A percentile compares a stretch with the other conserved stretches of the same genome.
Evolutionary conservation across 2,797 vertebrate species (phyloP).

Genomic region (Myotis myotis): DNA sequence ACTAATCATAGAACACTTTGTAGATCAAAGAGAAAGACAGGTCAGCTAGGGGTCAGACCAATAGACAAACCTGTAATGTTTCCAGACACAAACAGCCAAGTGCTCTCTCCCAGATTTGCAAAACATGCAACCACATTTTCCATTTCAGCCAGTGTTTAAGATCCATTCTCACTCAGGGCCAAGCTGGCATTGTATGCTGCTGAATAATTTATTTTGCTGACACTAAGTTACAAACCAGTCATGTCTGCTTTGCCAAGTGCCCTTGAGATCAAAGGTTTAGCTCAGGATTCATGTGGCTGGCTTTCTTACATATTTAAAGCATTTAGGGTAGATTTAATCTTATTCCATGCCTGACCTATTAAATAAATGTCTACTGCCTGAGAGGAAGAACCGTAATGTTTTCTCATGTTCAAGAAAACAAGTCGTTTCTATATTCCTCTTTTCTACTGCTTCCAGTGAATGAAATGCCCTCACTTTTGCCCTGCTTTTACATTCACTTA

Average conservation of each 20-base stretch:
- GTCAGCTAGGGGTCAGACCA: neutral
- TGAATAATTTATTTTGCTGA: conserved; percentile 57
- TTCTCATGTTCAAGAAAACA: conserved; percentile 27
- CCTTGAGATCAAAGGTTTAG: conserved; percentile 56
- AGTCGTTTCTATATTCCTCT: neutral
- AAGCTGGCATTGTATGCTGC: neutral
- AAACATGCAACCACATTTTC: neutral
- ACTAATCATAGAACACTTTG: neutral
- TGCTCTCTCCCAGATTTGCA: neutral
- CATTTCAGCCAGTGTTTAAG: neutral
- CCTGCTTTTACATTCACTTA: neutral
- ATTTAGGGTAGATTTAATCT: conserved; percentile 57
- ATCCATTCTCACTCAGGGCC: neutral
- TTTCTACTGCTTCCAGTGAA: neutral
- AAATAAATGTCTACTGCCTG: conserved; percentile 50
- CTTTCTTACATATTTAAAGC: conserved; percentile 37
- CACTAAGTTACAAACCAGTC: conserved; percentile 44
- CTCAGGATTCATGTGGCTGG: neutral
- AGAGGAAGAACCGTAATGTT: neutral
- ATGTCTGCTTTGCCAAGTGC: conserved; percentile 40
- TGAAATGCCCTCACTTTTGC: neutral
- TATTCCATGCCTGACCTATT: conserved; percentile 25
- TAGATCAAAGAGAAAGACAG: neutral
- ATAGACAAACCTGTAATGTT: neutral
- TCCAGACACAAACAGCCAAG: neutral